Base-by-base conservation (phyloP, 2,888 invertebrate genomes). In the Gortyna flavago region DNA sequence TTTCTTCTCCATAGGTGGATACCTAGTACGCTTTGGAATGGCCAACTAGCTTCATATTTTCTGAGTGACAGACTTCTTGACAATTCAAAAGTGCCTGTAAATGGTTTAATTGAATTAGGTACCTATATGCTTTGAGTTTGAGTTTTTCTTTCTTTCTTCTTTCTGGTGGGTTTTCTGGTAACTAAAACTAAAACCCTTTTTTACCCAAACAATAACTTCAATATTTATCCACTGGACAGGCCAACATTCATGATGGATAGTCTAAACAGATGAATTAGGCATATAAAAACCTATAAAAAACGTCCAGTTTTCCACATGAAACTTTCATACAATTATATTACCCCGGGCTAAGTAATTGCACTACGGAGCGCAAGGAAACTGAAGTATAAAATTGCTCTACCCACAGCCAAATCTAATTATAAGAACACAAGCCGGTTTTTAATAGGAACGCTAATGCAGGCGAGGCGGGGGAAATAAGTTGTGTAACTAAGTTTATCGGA, bases 391-490 rank as follows among this genome's bases (percentile, higher is more conserved):
- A 87, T 85, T 88, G 79, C 81, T 73, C 75, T 80, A 81, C 79
- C 81, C 75, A 81, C 77, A 51, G 71, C 72, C 72, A 81, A 87
- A 87, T 76, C 87, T 89, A 88, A 89, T 89, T 89, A 90, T 76
- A 57, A 70, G 81, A 86, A 83, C 83, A 84, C 90, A 86, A 81
- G 85, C 67, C 68, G 85, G 73, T 72, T 83, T 84, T 84, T 87
- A 89, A 90, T 90, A 89, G 83, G 65, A 72, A 64, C 75, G 48
- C 65, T 83, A 79, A 85, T 85, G 81, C 71, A 76, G 64, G 62
- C 72, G 67, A n/a, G 71, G 67, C 72, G 51, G 71, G 72, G 67
- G 32, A 74, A 69, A 79, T 78, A 79, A 84, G 64, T 79, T 81
- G 61, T 76, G 57, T 75, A 80, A 86, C 66, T 61, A 48, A 79